These are phyloP conservation scores for Salminus brasiliensis DNA, from an alignment of 2,113 vertebrate genomes.

Conservation along the genomic window DNA sequence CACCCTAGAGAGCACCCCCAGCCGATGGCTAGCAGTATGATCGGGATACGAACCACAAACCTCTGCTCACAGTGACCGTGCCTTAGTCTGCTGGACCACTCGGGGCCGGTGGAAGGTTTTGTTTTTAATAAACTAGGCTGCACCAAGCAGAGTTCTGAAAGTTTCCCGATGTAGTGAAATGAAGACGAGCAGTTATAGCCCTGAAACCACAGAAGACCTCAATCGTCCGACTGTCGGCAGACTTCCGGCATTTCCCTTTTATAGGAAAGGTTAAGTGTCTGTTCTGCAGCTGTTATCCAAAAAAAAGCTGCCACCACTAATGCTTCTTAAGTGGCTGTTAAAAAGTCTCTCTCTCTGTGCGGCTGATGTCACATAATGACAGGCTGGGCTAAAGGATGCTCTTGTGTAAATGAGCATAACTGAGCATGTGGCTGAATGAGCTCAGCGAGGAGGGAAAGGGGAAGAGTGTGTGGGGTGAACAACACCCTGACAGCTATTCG, in stretches of 20 bases:
- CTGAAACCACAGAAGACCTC: background rate
- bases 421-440: background rate
- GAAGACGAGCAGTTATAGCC: background rate
- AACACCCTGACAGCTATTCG: background rate
- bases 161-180: background rate
- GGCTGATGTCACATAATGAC: conserved; percentile 14
- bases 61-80: too few relatives aligned
- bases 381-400: background rate
- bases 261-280: background rate
- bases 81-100: too few relatives aligned
- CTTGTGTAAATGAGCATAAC: conserved; percentile 1
- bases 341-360: background rate
- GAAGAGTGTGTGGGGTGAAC: background rate
- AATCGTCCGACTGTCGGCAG: background rate
- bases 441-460: background rate
- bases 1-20: too few relatives aligned
- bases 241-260: background rate
- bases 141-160: too few relatives aligned
- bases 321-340: background rate
- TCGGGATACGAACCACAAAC: too few relatives aligned
- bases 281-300: background rate
- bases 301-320: background rate
- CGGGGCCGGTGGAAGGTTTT: too few relatives aligned
- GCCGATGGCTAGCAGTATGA: too few relatives aligned
- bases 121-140: too few relatives aligned